phyloP scores from a whole-genome alignment of 2,797 vertebrate species.

The Alfaro cultratus region DNA sequence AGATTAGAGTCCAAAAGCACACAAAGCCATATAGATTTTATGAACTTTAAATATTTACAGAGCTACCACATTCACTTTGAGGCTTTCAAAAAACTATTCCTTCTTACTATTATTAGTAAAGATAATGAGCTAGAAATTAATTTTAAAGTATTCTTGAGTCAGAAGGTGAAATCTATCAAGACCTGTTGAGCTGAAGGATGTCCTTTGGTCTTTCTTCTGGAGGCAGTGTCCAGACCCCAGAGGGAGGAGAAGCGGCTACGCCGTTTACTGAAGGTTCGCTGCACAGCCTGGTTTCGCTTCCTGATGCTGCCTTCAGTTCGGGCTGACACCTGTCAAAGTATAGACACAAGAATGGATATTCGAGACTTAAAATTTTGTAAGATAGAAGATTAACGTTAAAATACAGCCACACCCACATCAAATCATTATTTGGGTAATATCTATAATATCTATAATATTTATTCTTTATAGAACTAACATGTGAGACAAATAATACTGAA shows the following conservation, averaged over 20 bases:
- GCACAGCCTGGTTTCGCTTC: slow-evolving; percentile 88
- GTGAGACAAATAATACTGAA: not conserved
- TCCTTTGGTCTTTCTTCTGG: slow-evolving; percentile 91
- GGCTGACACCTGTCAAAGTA: slow-evolving; percentile 86
- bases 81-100: not conserved
- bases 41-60: not conserved
- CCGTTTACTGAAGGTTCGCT: slow-evolving; percentile 92
- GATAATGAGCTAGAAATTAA: not conserved
- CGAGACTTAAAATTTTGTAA: not conserved
- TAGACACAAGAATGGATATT: not conserved
- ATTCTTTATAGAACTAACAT: not conserved
- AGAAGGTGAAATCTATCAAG: not conserved
- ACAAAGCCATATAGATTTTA: not conserved
- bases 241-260: slow-evolving; percentile 96
- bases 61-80: not conserved
- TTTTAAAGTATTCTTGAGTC: not conserved
- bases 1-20: not conserved
- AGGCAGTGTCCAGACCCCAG: slow-evolving; percentile 95
- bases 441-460: not conserved
- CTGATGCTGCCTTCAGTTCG: slow-evolving; percentile 89
- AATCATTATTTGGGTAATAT: not conserved
- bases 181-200: slow-evolving; percentile 96
- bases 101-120: not conserved
- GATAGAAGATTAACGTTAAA: not conserved
- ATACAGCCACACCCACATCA: not conserved